These are phyloP conservation scores for Sialia sialis DNA, from an alignment of 2,113 vertebrate genomes.

Conservation along the genomic window DNA sequence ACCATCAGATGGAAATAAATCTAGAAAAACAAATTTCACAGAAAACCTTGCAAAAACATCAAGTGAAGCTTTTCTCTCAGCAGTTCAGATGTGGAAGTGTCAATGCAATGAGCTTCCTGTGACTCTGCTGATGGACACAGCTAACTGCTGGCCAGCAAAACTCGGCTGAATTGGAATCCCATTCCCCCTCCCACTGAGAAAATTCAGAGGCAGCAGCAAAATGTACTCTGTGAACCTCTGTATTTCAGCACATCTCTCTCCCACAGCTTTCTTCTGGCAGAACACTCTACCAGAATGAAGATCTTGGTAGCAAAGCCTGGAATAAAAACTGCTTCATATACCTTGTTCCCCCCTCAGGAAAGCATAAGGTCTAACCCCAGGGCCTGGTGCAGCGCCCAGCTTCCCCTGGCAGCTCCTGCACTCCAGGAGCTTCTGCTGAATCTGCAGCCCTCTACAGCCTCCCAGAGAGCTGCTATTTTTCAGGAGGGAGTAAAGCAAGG, in stretches of 20 bases:
- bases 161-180: background rate
- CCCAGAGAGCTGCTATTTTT: background rate
- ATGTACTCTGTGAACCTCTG: fast-evolving
- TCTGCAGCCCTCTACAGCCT: background rate
- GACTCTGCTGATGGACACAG: background rate
- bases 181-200: background rate
- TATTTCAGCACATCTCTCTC: background rate
- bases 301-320: background rate
- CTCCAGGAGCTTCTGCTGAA: background rate
- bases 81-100: background rate
- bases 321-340: background rate
- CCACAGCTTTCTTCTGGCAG: background rate
- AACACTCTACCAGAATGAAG: background rate
- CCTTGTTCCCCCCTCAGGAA: background rate
- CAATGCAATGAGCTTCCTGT: background rate
- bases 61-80: background rate
- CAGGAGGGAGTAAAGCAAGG: background rate
- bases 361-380: background rate
- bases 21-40: background rate
- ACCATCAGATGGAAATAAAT: background rate
- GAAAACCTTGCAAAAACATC: background rate
- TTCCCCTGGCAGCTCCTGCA: background rate
- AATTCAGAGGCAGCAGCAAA: background rate
- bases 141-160: background rate
- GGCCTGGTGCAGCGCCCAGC: background rate